Base-by-base conservation (phyloP, 2,888 invertebrate species). In the Mythimna lalbum region DNA sequence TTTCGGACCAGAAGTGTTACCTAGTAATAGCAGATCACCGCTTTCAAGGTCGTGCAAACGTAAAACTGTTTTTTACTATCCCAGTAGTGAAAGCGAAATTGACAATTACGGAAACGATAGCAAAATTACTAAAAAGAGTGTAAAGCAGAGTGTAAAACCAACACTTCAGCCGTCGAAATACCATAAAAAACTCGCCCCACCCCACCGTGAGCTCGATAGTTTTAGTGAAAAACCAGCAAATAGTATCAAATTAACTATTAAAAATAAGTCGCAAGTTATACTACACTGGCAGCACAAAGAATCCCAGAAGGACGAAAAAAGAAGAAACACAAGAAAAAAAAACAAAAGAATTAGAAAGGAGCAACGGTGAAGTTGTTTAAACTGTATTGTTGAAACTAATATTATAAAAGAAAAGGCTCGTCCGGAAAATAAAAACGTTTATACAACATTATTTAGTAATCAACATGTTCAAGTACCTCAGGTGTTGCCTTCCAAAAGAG, bases 191-290 rank as follows among this genome's bases (percentile, higher is more conserved):
- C 90, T 92, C 82, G 94, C 93, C 69, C 94, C 94, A 63, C 80
- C 87, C 67, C 90, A 91, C 86, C 92, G 89, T 93, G 90, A 83
- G 81, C 78, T 84, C 68, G 91, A 93, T 87, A 90, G 86, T 89
- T 84, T 90, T 95, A 95, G 94, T 95, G 95, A 94, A 92, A 93
- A 91, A 92, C 93, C 91, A 90, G 95, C 93, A 85, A 93, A 93
- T 95, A 95, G 95, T 86, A 94, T 96, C 94, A 96, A 94, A 93
- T 94, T 96, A 95, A 95, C 93, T 86, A 96, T 96, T 87, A 96
- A 94, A 92, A 96, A 96, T 91, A 95, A 96, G 94, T 95, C 95
- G 90, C 93, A 95, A 92, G 95, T 96, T 90, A 95, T 96, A 90
- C 90, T 95, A 80, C 93, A 93, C 93, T 93, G 94, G 94, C 95